These are phyloP conservation scores for Stegodyphus mimosarum DNA, from an alignment of 1,140 invertebrate species.

Conservation along the genomic window DNA sequence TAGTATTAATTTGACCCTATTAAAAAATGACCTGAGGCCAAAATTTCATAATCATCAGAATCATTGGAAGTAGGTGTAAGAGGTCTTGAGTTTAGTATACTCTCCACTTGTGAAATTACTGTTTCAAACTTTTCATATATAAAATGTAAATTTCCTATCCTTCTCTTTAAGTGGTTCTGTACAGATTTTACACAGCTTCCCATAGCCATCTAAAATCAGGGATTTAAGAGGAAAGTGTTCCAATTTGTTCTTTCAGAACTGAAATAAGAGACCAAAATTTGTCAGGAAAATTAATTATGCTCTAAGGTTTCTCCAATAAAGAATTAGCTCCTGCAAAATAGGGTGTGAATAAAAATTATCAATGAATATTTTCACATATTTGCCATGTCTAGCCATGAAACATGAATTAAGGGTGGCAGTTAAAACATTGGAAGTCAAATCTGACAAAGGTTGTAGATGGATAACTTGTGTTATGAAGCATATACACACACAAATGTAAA, in stretches of 20 bases:
- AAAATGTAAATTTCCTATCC: neutral
- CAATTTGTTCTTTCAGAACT: slow-evolving; percentile 18
- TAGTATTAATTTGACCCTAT: neutral
- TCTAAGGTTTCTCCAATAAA: neutral
- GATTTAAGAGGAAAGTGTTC: neutral
- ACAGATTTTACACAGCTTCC: slow-evolving; percentile 1
- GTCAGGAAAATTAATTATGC: neutral
- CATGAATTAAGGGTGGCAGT: neutral
- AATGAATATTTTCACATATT: neutral
- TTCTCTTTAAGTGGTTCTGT: slow-evolving; percentile 1
- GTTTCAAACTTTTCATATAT: neutral
- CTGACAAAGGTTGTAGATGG: neutral
- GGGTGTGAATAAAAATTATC: neutral
- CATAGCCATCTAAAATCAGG: neutral
- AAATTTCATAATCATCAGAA: neutral
- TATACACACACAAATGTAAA: slow-evolving; percentile 3
- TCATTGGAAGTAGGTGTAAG: neutral
- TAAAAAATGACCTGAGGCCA: slow-evolving; percentile 9
- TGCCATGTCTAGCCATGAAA: neutral
- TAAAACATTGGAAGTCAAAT: neutral
- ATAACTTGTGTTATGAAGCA: neutral
- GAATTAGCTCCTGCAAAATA: neutral
- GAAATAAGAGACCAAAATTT: neutral
- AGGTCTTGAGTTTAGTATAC: neutral
- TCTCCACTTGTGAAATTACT: neutral